Percentiles rank a stretch among this genome's conserved stretches.
Conservation (phyloP, 1,140 invertebrate genomes). For the Aphidius ervi region DNA sequence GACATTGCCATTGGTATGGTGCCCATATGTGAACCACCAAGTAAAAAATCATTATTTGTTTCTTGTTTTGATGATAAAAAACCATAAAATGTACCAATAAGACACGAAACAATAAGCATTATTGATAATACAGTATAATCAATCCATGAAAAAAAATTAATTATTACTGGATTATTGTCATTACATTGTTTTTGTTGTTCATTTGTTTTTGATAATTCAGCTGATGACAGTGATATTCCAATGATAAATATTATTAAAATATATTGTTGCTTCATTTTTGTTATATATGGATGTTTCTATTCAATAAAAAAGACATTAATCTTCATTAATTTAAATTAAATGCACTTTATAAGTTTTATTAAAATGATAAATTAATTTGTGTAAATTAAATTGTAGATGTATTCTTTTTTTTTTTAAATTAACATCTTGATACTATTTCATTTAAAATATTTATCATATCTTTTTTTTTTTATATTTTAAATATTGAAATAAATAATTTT, state of each 20-base stretch:
- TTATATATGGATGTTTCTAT: no score
- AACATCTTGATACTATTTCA: no score
- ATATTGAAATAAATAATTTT: no score
- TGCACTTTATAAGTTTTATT: no score
- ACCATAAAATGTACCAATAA: slow-evolving; percentile 78
- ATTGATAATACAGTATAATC: slow-evolving; percentile 68
- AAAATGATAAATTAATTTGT: no score
- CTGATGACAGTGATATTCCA: slow-evolving; percentile 40
- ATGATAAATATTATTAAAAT: slow-evolving; percentile 22
- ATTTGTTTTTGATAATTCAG: slow-evolving; percentile 35
- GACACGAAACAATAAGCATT: slow-evolving; percentile 70
- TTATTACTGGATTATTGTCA: slow-evolving; percentile 30
- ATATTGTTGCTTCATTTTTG: no score
- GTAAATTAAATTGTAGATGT: no score
- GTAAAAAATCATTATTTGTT: slow-evolving; percentile 71
- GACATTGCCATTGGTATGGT: slow-evolving; percentile 77
- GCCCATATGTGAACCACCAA: slow-evolving; percentile 71
- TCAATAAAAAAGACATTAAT: no score
- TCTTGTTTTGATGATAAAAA: slow-evolving; percentile 70
- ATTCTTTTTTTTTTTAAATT: no score
- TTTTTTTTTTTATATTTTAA: no score
- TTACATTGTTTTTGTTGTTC: slow-evolving; percentile 26
- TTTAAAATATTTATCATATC: no score
- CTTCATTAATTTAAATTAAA: no score
- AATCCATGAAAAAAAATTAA: slow-evolving; percentile 58